Percentiles rank a stretch among this genome's conserved stretches.
Evolutionary conservation across 2,888 invertebrate species (phyloP).

Genomic region (Brassicogethes aeneus): DNA sequence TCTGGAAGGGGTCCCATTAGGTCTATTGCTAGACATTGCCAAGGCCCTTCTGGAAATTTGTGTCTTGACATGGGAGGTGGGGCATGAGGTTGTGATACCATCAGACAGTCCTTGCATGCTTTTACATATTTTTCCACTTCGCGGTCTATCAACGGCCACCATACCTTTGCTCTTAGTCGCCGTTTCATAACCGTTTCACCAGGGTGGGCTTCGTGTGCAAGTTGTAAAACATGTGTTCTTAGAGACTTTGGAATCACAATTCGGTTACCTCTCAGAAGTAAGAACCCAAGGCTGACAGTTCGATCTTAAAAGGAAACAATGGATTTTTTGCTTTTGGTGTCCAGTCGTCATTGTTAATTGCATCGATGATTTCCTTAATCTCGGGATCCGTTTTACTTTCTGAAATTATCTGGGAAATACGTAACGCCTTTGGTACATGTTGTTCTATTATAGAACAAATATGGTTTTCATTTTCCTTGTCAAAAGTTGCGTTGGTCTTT

Average conservation of each 20-base stretch:
- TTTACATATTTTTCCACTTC: no score
- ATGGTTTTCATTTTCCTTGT: slow-evolving; percentile 14
- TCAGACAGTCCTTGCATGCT: no score
- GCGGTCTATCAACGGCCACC: no score
- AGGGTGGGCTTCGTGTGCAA: background rate
- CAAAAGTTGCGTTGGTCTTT: slow-evolving; percentile 11
- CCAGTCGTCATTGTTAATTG: slow-evolving; percentile 11
- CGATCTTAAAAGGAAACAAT: slow-evolving; percentile 14
- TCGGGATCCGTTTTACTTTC: slow-evolving; percentile 7
- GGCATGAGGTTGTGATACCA: no score
- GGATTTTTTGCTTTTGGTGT: slow-evolving; percentile 10
- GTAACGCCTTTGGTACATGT: slow-evolving; percentile 14
- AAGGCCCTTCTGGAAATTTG: no score
- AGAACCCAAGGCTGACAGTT: slow-evolving; percentile 18
- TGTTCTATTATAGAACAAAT: slow-evolving; percentile 13
- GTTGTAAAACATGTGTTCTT: background rate
- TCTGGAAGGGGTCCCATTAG: no score
- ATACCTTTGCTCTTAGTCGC: no score
- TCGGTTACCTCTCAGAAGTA: slow-evolving; percentile 13
- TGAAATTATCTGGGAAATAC: slow-evolving; percentile 9
- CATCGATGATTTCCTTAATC: background rate
- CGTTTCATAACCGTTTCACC: no score
- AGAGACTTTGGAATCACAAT: slow-evolving; percentile 17
- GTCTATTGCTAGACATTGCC: no score
- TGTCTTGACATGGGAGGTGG: no score